A percentile compares a stretch with the other conserved stretches of the same genome.
Conservation (phyloP, 2,888 invertebrate species). For the Callinectes sapidus region DNA sequence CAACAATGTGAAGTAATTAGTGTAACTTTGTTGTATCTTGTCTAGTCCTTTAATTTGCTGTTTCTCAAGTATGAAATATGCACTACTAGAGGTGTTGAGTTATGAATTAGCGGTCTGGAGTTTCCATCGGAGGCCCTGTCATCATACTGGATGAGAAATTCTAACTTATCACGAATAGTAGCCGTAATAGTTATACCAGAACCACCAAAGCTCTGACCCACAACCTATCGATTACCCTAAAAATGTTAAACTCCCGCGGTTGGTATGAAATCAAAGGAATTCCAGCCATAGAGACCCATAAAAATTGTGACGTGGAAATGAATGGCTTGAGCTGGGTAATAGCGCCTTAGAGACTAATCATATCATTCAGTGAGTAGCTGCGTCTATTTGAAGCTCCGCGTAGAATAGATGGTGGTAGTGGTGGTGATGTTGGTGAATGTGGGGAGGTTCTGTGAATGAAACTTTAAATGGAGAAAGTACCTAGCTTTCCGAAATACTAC, state of each 20-base stretch:
- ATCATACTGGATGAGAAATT: too few relatives aligned
- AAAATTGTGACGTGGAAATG: background rate
- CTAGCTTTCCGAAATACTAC: background rate
- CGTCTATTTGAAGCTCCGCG: background rate
- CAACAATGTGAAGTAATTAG: too few relatives aligned
- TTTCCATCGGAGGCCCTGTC: too few relatives aligned
- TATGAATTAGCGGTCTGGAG: too few relatives aligned
- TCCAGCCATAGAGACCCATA: background rate
- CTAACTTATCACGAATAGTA: too few relatives aligned
- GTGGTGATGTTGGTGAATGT: background rate
- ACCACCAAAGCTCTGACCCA: background rate
- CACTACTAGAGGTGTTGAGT: too few relatives aligned
- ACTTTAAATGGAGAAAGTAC: background rate
- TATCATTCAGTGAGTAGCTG: background rate
- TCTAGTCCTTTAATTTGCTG: too few relatives aligned
- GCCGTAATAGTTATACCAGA: background rate
- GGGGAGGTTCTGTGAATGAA: background rate
- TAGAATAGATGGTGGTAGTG: background rate
- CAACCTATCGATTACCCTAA: background rate
- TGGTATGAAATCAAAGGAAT: background rate
- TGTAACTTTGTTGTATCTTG: too few relatives aligned
- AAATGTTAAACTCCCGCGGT: background rate
- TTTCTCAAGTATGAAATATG: too few relatives aligned
- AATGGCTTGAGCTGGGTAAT: background rate
- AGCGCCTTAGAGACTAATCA: background rate